Evolutionary conservation across 2,888 invertebrate genomes (phyloP), one percentile per base, ranked within the genome.

Genomic region (Conchocele bisecta): DNA sequence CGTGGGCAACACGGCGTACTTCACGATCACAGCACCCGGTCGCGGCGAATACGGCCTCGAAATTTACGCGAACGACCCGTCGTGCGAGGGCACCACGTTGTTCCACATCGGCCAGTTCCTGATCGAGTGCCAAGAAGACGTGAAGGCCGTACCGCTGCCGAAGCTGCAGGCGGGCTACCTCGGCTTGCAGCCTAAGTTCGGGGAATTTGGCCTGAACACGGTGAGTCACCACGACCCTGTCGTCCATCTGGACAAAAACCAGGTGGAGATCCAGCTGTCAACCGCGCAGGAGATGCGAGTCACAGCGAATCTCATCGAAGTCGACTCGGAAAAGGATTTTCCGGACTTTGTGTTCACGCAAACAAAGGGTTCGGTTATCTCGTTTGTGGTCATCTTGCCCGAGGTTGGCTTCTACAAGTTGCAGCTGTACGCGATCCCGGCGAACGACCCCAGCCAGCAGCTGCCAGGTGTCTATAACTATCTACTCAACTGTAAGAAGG

Each of bases 401-500:
- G 64, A 75, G 26, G 64, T 80, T 3, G 91, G 91, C n/a, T 89
- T 90, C 79, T 91, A 88, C 86, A 91, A 91, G 78, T 83, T 91
- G 28, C 90, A 91, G 83, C 81, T 91, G 44, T 91, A 89, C 59
- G 90, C 88, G 24, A 83, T 89, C 59, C 90, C 90, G 1, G 83
- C 84, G 64, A 58, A 81, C 4, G 90, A 91, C 58, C 76, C 85
- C 1, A 88, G 86, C 65, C 90, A 90, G 75, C 88, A 89, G 65
- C 80, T 91, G 39, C 91, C 91, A 6, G 91, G 91, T 4, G 89
- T 91, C n/a, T 91, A 88, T 83, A 91, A 91, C 83, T 91, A 91
- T 77, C 85, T 91, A 67, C 86, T 91, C 80, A 86, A 89, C 80
- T 89, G 89, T 64, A 77, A 79, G 67, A 79, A 74, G 37, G 59